Conservation (phyloP, 1,140 invertebrate species). For the Papilio helenus region DNA sequence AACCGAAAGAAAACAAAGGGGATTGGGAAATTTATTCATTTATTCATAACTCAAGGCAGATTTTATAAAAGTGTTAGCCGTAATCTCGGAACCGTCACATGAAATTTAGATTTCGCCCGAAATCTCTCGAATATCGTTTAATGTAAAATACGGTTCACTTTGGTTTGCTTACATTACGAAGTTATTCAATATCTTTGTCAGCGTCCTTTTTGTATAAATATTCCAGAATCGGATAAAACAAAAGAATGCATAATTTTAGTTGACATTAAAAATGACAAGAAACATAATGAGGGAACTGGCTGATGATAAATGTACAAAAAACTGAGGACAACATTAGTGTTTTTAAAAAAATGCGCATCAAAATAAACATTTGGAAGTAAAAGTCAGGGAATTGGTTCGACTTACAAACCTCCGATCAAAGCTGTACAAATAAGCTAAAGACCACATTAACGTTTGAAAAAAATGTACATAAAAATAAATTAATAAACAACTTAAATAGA, state of each 20-base stretch:
- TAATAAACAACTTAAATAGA: no score
- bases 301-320: no score
- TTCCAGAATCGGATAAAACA: neutral
- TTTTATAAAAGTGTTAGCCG: constrained; percentile 26
- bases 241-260: neutral
- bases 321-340: no score
- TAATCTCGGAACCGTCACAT: constrained; percentile 27
- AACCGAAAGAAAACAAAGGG: constrained; percentile 24
- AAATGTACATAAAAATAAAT: no score
- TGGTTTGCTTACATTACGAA: neutral
- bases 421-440: no score
- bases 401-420: no score
- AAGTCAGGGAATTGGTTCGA: no score
- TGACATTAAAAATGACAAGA: no score
- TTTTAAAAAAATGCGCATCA: no score
- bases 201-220: neutral
- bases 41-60: constrained; percentile 36
- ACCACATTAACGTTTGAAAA: no score
- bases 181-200: neutral
- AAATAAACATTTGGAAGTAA: no score
- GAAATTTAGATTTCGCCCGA: constrained; percentile 36
- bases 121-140: constrained; percentile 33
- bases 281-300: no score
- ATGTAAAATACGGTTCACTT: constrained; percentile 7
- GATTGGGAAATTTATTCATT: constrained; percentile 28